phyloP scores from a whole-genome alignment of 2,888 invertebrate species.

The Pachydiplax longipennis region DNA sequence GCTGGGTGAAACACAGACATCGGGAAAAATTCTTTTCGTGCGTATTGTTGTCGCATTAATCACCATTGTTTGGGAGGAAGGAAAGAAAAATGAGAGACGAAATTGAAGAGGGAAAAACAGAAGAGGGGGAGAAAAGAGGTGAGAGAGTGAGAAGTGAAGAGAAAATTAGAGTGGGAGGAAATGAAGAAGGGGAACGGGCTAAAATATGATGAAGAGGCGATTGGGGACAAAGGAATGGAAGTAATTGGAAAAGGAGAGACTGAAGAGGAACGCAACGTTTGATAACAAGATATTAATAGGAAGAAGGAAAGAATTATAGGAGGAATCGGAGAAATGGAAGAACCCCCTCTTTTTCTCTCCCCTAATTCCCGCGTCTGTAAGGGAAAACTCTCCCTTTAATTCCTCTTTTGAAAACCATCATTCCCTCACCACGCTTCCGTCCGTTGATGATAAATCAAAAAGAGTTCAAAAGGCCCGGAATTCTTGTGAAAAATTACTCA shows the following conservation, averaged over 20 bases:
- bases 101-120: too few relatives aligned
- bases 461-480: neutral
- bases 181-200: neutral
- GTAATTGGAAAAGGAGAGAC: neutral
- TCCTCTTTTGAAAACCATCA: neutral
- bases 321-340: neutral
- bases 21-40: neutral
- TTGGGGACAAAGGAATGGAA: too few relatives aligned
- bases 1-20: neutral
- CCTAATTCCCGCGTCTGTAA: neutral
- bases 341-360: neutral
- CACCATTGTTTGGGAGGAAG: neutral
- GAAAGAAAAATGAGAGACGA: neutral
- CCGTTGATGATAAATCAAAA: slow-evolving; percentile 16
- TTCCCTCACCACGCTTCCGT: neutral
- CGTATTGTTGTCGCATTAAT: neutral
- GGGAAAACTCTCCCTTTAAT: neutral
- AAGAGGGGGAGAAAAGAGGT: neutral
- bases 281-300: neutral
- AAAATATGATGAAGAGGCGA: neutral
- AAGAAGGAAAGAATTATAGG: neutral
- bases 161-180: neutral
- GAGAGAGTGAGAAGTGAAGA: neutral
- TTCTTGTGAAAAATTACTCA: slow-evolving; percentile 9
- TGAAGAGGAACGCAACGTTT: too few relatives aligned